phyloP scores from a whole-genome alignment of 2,797 vertebrate species.

The Gambelia wislizenii region DNA sequence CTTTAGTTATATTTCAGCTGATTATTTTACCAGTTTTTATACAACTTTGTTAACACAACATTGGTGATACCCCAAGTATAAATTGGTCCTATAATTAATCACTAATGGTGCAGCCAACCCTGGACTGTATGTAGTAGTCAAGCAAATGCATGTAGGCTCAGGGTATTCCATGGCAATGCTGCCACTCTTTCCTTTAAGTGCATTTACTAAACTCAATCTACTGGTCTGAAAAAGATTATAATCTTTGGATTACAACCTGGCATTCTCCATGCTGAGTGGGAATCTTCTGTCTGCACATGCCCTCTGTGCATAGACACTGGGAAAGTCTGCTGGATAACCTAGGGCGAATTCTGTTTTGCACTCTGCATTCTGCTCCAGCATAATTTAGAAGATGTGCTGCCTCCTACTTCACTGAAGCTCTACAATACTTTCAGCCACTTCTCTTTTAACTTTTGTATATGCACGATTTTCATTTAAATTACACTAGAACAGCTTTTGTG shows the following conservation, averaged over 20 bases:
- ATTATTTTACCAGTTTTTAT: no score
- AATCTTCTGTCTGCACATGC: not conserved
- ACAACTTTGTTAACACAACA: no score
- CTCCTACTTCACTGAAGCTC: not conserved
- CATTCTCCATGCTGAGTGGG: not conserved
- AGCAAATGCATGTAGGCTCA: not conserved
- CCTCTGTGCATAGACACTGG: not conserved
- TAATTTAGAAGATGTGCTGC: not conserved
- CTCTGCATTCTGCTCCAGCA: not conserved
- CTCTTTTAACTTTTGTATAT: not conserved
- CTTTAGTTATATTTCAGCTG: no score
- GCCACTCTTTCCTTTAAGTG: not conserved
- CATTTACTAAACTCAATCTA: not conserved
- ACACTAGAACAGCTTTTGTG: not conserved
- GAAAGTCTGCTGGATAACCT: not conserved
- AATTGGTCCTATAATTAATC: no score
- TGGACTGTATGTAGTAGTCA: no score
- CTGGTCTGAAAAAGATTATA: not conserved
- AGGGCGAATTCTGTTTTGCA: not conserved
- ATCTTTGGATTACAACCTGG: not conserved
- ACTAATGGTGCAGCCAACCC: no score
- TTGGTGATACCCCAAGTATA: no score
- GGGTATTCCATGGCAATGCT: not conserved
- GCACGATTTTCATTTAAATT: not conserved
- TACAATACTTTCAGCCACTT: not conserved